Percentiles rank a stretch among this genome's conserved stretches.
Evolutionary conservation across 1,140 invertebrate genomes (phyloP).

Genomic region (Eriosoma lanigerum): DNA sequence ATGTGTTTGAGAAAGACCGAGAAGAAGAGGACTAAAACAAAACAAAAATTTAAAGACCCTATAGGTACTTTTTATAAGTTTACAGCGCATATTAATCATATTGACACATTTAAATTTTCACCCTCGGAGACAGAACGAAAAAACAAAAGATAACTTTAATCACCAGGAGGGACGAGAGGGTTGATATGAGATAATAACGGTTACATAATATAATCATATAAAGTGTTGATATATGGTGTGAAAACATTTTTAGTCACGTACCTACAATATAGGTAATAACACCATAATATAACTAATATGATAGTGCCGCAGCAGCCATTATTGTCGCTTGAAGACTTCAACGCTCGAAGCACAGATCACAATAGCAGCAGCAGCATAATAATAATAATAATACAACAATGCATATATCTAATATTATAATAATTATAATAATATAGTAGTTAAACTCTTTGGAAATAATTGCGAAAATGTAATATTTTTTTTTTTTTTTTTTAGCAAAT

Average conservation of each 20-base stretch:
- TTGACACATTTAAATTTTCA: neutral
- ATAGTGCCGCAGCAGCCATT: neutral
- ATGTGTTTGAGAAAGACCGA: neutral
- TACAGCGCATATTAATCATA: conserved; percentile 16
- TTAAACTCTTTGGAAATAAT: neutral
- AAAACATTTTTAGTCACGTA: neutral
- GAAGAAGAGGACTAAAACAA: neutral
- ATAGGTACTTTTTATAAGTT: neutral
- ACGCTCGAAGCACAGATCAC: conserved; percentile 31
- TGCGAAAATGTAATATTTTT: neutral
- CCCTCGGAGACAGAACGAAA: neutral
- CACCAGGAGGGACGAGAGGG: neutral
- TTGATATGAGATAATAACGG: conserved; percentile 18
- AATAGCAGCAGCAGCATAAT: neutral
- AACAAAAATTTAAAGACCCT: neutral
- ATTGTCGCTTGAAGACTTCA: conserved; percentile 1
- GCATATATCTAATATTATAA: too few relatives aligned
- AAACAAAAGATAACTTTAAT: conserved; percentile 29
- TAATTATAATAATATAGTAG: neutral
- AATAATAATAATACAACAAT: neutral
- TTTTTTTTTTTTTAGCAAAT: neutral
- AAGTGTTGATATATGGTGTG: neutral
- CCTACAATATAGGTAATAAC: too few relatives aligned
- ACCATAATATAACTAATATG: neutral
- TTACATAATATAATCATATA: neutral